A percentile compares a stretch with the other conserved stretches of the same genome.
Conservation (phyloP, 2,888 invertebrate species). For the Trichogramma dendrolimi region DNA sequence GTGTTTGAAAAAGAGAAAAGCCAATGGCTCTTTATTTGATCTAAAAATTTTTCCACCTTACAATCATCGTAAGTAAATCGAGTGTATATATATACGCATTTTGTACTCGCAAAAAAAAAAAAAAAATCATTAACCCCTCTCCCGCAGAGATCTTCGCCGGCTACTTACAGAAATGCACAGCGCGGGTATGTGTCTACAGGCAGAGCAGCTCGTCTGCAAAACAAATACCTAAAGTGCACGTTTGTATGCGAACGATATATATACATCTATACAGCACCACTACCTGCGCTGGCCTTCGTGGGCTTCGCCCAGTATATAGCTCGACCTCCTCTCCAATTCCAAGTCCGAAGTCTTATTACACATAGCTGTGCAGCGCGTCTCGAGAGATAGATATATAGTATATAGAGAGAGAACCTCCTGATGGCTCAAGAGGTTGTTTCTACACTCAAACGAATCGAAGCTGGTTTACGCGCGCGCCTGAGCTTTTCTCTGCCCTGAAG, state of each 20-base stretch:
- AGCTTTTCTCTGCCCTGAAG: neutral
- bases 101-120: neutral
- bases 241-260: no score
- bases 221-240: slow-evolving; percentile 36
- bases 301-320: neutral
- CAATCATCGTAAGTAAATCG: no score
- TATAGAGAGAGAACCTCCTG: slow-evolving; percentile 13
- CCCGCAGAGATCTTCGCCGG: neutral
- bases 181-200: slow-evolving; percentile 19
- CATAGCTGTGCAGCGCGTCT: no score
- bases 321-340: neutral
- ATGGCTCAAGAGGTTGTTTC: slow-evolving; percentile 34
- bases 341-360: slow-evolving; percentile 7
- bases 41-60: no score
- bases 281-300: no score
- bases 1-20: no score
- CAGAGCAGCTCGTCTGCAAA: slow-evolving; percentile 34
- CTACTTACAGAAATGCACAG: neutral
- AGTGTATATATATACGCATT: no score
- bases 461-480: neutral
- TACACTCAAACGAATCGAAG: slow-evolving; percentile 27
- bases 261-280: no score
- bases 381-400: no score
- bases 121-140: neutral
- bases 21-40: no score